These are phyloP conservation scores for Cotesia congregata DNA, from an alignment of 2,888 invertebrate genomes.

Conservation along the genomic window DNA sequence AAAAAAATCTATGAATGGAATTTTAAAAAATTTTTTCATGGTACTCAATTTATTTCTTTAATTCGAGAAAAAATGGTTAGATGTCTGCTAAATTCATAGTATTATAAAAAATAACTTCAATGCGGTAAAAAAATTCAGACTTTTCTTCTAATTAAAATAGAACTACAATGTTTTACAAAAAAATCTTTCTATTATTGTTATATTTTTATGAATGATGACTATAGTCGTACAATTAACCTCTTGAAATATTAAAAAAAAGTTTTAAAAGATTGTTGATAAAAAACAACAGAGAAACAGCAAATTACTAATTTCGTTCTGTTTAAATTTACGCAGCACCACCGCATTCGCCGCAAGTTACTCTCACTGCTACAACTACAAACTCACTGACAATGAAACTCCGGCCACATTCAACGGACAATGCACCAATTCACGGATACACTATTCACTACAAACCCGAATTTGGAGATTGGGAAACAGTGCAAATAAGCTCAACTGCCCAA, in stretches of 20 bases:
- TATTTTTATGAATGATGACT: no score
- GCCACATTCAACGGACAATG: constrained; percentile 83
- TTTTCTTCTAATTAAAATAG: no score
- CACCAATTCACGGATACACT: constrained; percentile 92
- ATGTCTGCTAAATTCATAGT: no score
- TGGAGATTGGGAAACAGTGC: constrained; percentile 92
- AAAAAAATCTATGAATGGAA: no score
- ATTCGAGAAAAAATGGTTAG: no score
- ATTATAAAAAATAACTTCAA: no score
- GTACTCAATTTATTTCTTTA: no score
- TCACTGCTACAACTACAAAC: constrained; percentile 83
- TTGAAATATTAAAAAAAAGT: constrained; percentile 11
- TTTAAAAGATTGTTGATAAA: constrained; percentile 28
- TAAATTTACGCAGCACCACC: constrained; percentile 77
- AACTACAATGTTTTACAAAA: no score
- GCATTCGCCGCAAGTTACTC: constrained; percentile 81
- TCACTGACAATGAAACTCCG: constrained; percentile 81
- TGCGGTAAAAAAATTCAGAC: no score
- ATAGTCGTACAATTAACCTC: no score
- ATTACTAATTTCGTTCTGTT: constrained; percentile 13
- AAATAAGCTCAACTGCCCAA: constrained; percentile 82
- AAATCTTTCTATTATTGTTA: no score
- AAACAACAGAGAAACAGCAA: constrained; percentile 27
- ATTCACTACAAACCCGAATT: constrained; percentile 95
- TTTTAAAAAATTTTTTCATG: no score